Evolutionary conservation across 64 coral and sea anemone genomes (phyloP).

Genomic region (Pocillopora verrucosa): DNA sequence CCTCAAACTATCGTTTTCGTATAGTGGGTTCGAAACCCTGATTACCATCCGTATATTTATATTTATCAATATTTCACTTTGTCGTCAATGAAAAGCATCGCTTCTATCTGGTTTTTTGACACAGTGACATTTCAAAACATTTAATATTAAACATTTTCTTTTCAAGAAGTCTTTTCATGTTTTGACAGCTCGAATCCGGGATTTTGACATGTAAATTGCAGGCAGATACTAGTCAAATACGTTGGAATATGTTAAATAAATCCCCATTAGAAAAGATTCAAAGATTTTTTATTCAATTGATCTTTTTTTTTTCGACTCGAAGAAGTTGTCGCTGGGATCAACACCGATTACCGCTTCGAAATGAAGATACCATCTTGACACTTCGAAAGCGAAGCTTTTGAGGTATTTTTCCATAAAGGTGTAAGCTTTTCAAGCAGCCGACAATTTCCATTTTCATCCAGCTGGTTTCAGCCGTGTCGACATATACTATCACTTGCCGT

Average conservation of each 20-base stretch:
- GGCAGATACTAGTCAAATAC: background rate
- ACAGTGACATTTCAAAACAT: background rate
- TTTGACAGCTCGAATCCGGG: background rate
- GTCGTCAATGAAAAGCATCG: background rate
- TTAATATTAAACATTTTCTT: background rate
- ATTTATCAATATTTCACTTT: background rate
- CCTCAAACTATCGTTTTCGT: too few relatives aligned
- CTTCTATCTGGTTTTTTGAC: background rate
- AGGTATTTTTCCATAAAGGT: background rate
- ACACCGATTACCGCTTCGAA: background rate
- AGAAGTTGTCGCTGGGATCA: background rate
- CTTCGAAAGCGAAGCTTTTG: background rate
- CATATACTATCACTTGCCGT: background rate
- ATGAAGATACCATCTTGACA: background rate
- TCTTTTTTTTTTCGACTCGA: background rate
- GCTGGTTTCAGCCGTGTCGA: background rate
- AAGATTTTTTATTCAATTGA: background rate
- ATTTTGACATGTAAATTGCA: slow-evolving; percentile 7
- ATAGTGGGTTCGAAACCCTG: background rate
- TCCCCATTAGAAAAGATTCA: background rate
- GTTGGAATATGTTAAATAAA: slow-evolving; percentile 23
- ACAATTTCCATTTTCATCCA: background rate
- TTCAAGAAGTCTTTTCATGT: background rate
- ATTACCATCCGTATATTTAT: background rate
- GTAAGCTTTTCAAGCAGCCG: background rate